Evolutionary conservation across 2,888 invertebrate genomes (phyloP), one percentile per base, ranked within the genome.

Genomic region (Tipula lateralis): DNA sequence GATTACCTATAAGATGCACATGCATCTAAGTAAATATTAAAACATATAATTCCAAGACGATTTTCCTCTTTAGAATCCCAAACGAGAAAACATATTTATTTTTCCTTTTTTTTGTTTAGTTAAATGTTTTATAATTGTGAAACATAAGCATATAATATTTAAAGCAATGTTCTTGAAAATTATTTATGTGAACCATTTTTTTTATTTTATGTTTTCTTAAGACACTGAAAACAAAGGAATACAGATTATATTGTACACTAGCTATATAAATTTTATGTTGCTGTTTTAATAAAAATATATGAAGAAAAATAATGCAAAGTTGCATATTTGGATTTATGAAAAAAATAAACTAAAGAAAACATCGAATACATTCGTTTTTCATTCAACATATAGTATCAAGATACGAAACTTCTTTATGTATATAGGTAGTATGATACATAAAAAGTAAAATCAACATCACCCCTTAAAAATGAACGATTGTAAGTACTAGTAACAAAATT

Each of bases 191-290:
- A 66, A 66, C n/a, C 44, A 44, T 44, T 66, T 66, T 66, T 24
- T 39, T n/a, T n/a, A n/a, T n/a, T n/a, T 66, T 24, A 66, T 66
- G 66, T 66, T 66, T 66, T 66, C 66, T 66, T 66, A 66, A 66
- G 66, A 66, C 66, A 66, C 24, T 66, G 66, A 66, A 66, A 66
- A 66, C 66, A 66, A 66, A 66, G 66, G 66, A 66, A 66, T 44
- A 44, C 66, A 66, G 66, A 66, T 66, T 66, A 66, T 66, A 66
- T 66, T 24, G 2, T 44, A 66, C 24, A 13, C 6, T n/a, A n/a
- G 19, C 66, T 24, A 66, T 24, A 66, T 66, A 66, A 16, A 66
- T 24, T 66, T 66, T 24, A 66, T 66, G 66, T 66, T 66, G 66
- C 19, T 66, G 66, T 66, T 66, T 66, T 66, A 66, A 66, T 24